Evolutionary conservation across 53 echinoderm and acorn worm species (phyloP), one percentile per base, ranked within the genome.

Genomic region (Temnopleurus reevesii): DNA sequence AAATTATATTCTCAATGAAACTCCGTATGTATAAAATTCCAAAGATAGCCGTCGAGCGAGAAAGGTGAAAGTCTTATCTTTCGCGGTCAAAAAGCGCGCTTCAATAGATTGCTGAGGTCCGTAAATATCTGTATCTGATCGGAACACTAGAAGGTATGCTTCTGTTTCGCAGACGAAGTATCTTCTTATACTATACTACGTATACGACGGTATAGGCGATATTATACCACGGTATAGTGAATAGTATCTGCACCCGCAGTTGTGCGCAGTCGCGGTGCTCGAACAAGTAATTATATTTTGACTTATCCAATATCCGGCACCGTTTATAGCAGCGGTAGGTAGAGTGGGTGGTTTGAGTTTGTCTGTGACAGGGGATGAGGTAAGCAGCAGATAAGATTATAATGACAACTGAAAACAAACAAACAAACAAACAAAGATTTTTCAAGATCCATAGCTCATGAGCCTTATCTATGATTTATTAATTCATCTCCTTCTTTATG

Each of bases 271-370:
- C 51, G 46, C 80, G 17, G 43, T 26, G 46, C 80, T 17, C 80
- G 36, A 46, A 80, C 46, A 80, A 9, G 53, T 15, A 51, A 80
- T 80, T 83, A 83, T 35, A 55, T 7, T 54, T 83, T 55, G 83
- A 53, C 83, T 83, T 83, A 83, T 33, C 23, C 51, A 55, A 83
- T 83, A 83, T 83, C 83, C 83, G 53, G 83, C 46, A 79, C 79
- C 21, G 17, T 79, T 76, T 79, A 77, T 79, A 79, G 79, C 79
- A 71, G 41, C 71, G 63, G 63, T 63, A 10, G 63, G 63, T n/a
- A 23, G 34, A 33, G 63, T 21, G n/a, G 34, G 33, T 12, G 13
- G 34, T n/a, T 21, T 4, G 23, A 71, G 41, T 71, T 36, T 71
- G 41, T 41, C 41, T 38, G 23, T 41, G 13, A 15, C 6, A 2